A percentile compares a stretch with the other conserved stretches of the same genome.
phyloP scores from a whole-genome alignment of 2,797 vertebrate genomes.

The Hippocampus kuda region DNA sequence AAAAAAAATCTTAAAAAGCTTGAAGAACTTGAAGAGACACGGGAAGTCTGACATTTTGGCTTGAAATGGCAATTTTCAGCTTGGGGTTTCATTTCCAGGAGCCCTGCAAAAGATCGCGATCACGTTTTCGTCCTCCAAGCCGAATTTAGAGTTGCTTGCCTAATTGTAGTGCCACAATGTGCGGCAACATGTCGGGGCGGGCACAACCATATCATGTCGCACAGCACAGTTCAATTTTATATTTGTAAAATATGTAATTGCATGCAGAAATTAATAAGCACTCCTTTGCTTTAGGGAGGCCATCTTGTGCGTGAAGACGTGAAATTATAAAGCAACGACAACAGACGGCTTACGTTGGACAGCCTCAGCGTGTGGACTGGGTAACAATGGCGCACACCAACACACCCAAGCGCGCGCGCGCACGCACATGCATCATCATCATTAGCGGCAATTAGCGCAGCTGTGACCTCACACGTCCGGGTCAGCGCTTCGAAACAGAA shows the following conservation, averaged over 20 bases:
- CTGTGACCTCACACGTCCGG: constrained; percentile 61
- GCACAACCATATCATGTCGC: no score
- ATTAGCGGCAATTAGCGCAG: constrained; percentile 55
- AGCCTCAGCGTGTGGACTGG: constrained; percentile 14
- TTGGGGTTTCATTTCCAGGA: no score
- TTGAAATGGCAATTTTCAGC: no score
- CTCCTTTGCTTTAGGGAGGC: not conserved
- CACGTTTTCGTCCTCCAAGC: no score
- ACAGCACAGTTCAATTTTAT: no score
- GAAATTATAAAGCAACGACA: not conserved
- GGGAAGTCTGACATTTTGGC: no score
- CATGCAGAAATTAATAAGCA: not conserved
- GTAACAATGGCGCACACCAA: not conserved
- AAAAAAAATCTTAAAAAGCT: no score
- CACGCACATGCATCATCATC: constrained; percentile 43
- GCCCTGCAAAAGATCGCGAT: no score
- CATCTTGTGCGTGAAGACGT: not conserved
- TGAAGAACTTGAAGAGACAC: no score
- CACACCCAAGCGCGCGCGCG: not conserved
- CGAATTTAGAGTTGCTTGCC: no score
- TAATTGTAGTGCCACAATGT: not conserved
- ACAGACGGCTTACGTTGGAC: not conserved
- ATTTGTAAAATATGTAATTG: not conserved
- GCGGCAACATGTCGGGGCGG: not conserved
- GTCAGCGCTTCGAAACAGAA: constrained; percentile 59